A percentile compares a stretch with the other conserved stretches of the same genome.
Conservation (phyloP, 2,888 invertebrate species). For the Ichneumoninae sp. region DNA sequence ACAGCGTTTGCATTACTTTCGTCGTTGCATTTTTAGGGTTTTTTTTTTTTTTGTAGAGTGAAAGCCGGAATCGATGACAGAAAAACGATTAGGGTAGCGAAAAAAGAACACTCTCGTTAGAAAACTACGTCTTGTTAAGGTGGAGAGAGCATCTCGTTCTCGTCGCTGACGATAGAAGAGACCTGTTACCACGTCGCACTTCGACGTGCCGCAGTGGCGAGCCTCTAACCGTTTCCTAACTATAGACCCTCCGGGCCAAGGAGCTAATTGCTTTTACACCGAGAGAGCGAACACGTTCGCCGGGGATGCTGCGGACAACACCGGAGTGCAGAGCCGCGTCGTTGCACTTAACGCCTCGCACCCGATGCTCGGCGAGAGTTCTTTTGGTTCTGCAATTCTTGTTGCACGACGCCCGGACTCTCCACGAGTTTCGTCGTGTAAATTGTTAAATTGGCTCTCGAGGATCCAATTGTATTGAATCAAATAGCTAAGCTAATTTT, state of each 20-base stretch:
- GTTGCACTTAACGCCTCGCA: conserved; percentile 66
- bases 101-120: conserved; percentile 11
- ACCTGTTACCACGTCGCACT: conserved; percentile 59
- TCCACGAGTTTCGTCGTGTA: background rate
- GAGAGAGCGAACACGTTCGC: conserved; percentile 45
- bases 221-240: conserved; percentile 65
- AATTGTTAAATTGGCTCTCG: conserved; percentile 1
- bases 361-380: conserved; percentile 22
- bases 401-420: conserved; percentile 27
- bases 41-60: background rate
- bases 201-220: conserved; percentile 53
- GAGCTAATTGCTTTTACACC: conserved; percentile 70
- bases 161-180: conserved; percentile 44
- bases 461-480: background rate
- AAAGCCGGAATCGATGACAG: background rate
- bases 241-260: conserved; percentile 63
- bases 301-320: conserved; percentile 52
- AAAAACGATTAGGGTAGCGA: conserved; percentile 9
- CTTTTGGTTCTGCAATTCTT: conserved; percentile 54
- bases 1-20: background rate
- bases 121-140: background rate
- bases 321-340: conserved; percentile 56
- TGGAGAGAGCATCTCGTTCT: conserved; percentile 4
- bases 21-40: background rate
- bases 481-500: background rate